Conservation (phyloP, 2,797 vertebrate species). For the Coendou prehensilis region DNA sequence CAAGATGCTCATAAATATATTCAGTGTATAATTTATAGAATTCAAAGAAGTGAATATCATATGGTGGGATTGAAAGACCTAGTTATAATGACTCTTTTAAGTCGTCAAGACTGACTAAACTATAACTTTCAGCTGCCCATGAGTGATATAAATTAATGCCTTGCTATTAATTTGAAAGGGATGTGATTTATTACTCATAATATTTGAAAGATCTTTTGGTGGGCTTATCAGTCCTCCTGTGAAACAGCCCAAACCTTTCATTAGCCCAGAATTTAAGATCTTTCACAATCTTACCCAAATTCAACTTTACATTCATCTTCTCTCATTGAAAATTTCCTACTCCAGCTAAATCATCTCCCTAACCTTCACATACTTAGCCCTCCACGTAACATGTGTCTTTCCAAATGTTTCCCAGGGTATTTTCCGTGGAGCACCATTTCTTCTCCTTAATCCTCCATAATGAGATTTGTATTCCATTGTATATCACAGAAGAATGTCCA, state of each 20-base stretch:
- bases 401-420: not conserved
- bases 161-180: not conserved
- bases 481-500: not conserved
- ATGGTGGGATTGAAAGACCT: not conserved
- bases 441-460: not conserved
- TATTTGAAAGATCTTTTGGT: not conserved
- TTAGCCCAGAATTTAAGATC: not conserved
- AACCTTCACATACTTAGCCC: fast-evolving
- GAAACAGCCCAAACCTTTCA: not conserved
- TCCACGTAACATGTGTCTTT: not conserved
- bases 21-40: conserved; percentile 52
- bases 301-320: not conserved
- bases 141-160: conserved; percentile 42
- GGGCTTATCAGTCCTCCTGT: not conserved
- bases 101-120: not conserved
- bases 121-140: not conserved
- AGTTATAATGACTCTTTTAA: conserved; percentile 35
- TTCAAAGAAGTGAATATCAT: conserved; percentile 34
- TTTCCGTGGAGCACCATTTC: not conserved
- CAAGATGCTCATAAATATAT: conserved; percentile 32
- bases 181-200: not conserved
- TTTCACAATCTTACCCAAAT: not conserved
- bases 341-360: not conserved
- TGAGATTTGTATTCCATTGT: not conserved
- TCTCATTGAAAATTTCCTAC: not conserved